Evolutionary conservation across 1,140 invertebrate genomes (phyloP).

Genomic region (Eciton burchellii): DNA sequence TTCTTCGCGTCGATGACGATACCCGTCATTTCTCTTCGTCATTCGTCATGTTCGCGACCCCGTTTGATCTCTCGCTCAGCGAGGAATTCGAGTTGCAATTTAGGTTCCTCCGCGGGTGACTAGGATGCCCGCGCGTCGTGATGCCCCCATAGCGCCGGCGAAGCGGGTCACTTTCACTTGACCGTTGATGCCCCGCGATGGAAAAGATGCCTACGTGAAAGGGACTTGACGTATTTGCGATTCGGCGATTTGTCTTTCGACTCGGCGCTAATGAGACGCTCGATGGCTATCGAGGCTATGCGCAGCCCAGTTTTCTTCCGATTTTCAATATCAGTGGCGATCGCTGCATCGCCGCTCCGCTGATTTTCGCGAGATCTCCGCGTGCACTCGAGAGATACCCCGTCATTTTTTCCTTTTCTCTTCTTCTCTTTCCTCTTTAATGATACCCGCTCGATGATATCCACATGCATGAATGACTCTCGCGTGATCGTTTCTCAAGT

Average conservation of each 20-base stretch:
- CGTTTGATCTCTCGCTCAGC: neutral
- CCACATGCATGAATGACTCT: neutral
- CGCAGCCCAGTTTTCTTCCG: too few relatives aligned
- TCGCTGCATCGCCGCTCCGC: too few relatives aligned
- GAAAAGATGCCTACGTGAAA: conserved; percentile 54
- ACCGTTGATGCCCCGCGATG: conserved; percentile 63
- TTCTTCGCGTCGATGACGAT: neutral
- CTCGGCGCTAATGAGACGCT: neutral
- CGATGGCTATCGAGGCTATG: neutral
- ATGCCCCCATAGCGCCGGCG: conserved; percentile 28
- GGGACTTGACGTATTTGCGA: conserved; percentile 30
- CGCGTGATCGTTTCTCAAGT: neutral
- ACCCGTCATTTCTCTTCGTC: conserved; percentile 44
- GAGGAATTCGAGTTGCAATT: conserved; percentile 39
- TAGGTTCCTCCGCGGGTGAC: conserved; percentile 27
- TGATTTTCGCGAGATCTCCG: too few relatives aligned
- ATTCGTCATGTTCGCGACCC: neutral
- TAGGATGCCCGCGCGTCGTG: conserved; percentile 17
- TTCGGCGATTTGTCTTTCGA: conserved; percentile 47
- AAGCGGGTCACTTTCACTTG: conserved; percentile 77
- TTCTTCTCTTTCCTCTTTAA: too few relatives aligned
- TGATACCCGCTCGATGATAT: neutral
- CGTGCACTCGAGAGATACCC: too few relatives aligned
- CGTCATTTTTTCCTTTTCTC: too few relatives aligned
- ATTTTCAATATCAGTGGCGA: too few relatives aligned